Evolutionary conservation across 2,113 vertebrate genomes (phyloP).

Genomic region (Okapia johnstoni): DNA sequence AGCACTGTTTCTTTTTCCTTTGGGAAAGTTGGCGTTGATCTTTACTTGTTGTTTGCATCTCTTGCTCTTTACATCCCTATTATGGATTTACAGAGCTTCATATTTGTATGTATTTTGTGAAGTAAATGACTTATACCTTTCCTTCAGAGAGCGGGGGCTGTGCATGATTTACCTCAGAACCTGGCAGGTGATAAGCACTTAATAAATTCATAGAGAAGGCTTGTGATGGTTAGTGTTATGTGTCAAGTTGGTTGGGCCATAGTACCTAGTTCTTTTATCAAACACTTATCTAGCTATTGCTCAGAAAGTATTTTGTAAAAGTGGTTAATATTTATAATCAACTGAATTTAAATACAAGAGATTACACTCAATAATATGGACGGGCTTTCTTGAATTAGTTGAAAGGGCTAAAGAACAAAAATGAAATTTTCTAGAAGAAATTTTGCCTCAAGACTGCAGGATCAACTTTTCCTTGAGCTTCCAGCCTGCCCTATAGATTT

Average conservation of each 20-base stretch:
- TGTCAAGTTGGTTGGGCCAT: neutral
- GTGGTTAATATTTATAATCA: neutral
- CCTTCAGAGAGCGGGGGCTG: neutral
- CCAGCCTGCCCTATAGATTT: neutral
- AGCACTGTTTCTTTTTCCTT: neutral
- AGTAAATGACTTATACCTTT: neutral
- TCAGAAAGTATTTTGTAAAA: neutral
- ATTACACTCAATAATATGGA: neutral
- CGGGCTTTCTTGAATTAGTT: neutral
- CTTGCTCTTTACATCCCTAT: neutral
- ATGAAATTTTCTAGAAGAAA: neutral
- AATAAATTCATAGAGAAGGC: neutral
- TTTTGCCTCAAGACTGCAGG: neutral
- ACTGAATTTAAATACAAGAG: neutral
- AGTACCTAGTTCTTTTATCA: neutral
- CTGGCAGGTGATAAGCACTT: neutral
- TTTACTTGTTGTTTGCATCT: neutral
- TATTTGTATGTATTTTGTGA: neutral
- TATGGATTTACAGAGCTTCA: neutral
- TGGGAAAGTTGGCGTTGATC: neutral
- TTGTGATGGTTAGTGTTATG: neutral
- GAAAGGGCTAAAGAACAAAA: neutral
- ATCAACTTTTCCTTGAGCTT: neutral
- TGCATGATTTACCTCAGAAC: neutral
- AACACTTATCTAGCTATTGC: neutral